These are phyloP conservation scores for Oryctes rhinoceros DNA, from an alignment of 1,140 invertebrate species.

Conservation along the genomic window DNA sequence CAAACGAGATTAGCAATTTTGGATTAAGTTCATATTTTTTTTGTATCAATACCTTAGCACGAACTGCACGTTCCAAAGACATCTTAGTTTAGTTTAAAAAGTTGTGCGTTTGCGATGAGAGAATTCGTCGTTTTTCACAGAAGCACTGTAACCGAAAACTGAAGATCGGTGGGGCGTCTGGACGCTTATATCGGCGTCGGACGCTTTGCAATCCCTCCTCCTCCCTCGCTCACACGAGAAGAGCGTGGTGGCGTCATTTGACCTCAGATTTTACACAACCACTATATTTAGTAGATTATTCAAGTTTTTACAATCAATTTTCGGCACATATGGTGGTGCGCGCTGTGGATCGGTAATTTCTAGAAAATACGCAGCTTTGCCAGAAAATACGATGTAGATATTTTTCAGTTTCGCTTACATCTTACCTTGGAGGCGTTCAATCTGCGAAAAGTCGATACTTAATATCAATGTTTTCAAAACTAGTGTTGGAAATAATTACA, in stretches of 20 bases:
- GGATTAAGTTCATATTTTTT: not conserved
- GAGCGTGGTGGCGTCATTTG: not conserved
- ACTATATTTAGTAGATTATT: conserved; percentile 58
- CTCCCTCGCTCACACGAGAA: not conserved
- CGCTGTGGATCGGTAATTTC: conserved; percentile 20
- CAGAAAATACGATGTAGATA: not conserved
- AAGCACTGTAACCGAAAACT: conserved; percentile 45
- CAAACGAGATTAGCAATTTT: not conserved
- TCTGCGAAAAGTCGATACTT: not conserved
- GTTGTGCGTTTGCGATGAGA: not conserved
- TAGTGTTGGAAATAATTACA: not conserved
- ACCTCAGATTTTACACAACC: conserved; percentile 42
- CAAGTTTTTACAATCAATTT: conserved; percentile 47
- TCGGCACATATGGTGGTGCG: conserved; percentile 10
- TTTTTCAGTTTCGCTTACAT: not conserved
- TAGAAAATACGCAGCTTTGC: conserved; percentile 19
- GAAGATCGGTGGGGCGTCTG: conserved; percentile 44
- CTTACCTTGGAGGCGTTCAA: not conserved
- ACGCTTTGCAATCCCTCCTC: conserved; percentile 38
- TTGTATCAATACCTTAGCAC: conserved; percentile 70
- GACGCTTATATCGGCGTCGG: conserved; percentile 54
- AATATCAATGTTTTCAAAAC: not conserved
- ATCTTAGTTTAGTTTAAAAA: conserved; percentile 58
- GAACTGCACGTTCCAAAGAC: conserved; percentile 83
- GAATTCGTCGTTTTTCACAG: conserved; percentile 4